Conservation (phyloP, 2,888 invertebrate species). For the Leucophora obtusa region DNA sequence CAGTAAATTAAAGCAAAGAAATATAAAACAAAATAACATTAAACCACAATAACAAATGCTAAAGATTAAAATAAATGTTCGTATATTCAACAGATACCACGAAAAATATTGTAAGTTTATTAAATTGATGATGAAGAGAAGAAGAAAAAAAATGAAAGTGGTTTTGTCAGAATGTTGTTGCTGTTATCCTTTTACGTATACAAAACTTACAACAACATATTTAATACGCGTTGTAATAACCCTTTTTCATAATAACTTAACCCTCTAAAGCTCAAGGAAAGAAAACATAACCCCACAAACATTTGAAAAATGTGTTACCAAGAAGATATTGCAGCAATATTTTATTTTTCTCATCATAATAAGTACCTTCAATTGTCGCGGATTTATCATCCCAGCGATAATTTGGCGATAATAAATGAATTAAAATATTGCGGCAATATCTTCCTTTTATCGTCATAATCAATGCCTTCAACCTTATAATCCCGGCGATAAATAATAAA, state of each 20-base stretch:
- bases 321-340: too few relatives aligned
- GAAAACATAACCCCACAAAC: too few relatives aligned
- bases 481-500: too few relatives aligned
- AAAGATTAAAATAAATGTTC: constrained; percentile 37
- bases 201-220: constrained; percentile 13
- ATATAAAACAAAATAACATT: constrained; percentile 22
- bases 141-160: constrained; percentile 59
- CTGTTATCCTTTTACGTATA: constrained; percentile 26
- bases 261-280: not conserved
- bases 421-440: too few relatives aligned
- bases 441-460: too few relatives aligned
- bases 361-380: too few relatives aligned
- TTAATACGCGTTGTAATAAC: constrained; percentile 32
- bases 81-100: constrained; percentile 15
- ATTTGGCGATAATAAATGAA: too few relatives aligned
- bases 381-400: too few relatives aligned
- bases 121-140: not conserved
- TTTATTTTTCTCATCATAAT: too few relatives aligned
- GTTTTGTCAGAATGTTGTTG: constrained; percentile 48
- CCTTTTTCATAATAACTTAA: constrained; percentile 12
- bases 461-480: too few relatives aligned
- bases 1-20: not conserved
- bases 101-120: constrained; percentile 25
- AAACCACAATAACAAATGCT: constrained; percentile 57
- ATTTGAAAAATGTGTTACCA: too few relatives aligned